Evolutionary conservation across 53 echinoderm and acorn worm species (phyloP), one percentile per base, ranked within the genome.

Genomic region (Arbacia lixula): DNA sequence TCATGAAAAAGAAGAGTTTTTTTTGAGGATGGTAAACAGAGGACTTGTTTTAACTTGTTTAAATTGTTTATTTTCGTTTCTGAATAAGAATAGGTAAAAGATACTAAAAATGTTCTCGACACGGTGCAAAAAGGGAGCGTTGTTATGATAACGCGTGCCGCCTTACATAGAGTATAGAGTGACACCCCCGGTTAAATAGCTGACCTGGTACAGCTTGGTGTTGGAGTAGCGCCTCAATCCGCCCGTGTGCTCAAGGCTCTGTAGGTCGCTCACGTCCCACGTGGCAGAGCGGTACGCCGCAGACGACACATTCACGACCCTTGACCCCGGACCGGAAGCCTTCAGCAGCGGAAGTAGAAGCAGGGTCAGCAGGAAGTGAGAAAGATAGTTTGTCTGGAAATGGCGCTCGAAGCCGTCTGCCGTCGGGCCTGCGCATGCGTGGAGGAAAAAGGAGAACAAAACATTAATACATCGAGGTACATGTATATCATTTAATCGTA

Each of bases 331-430:
- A 19, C 68, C 89, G 32, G 88, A 77, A 27, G 73, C 52, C 5
- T 87, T 90, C 29, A 95, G 52, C 24, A 95, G 58, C 1, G 95
- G 95, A 49, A 95, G 24, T 1, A 95, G 92, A 30, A 92, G 88
- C 11, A 95, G 36, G 26, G 83, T 87, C 71, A 95, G 71, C 4
- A 95, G 88, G 60, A 92, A 84, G 33, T 95, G 95, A 1, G 95
- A 91, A 1, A 95, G 75, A 30, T 95, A 95, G 77, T 95, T 95
- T 60, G 93, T 86, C 79, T 95, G 95, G 67, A 95, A 92, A 9
- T 92, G 88, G 2, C 26, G 53, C 57, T 95, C 95, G 69, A 85
- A 90, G 0, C 92, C 87, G 71, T 95, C 95, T 0, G 52, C 26
- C 22, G 74, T 74, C 30, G 9, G 5, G 21, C 5, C 58, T 57